These are phyloP conservation scores for Pristionchus arcanus DNA, from an alignment of 2,888 invertebrate species.

Conservation along the genomic window DNA sequence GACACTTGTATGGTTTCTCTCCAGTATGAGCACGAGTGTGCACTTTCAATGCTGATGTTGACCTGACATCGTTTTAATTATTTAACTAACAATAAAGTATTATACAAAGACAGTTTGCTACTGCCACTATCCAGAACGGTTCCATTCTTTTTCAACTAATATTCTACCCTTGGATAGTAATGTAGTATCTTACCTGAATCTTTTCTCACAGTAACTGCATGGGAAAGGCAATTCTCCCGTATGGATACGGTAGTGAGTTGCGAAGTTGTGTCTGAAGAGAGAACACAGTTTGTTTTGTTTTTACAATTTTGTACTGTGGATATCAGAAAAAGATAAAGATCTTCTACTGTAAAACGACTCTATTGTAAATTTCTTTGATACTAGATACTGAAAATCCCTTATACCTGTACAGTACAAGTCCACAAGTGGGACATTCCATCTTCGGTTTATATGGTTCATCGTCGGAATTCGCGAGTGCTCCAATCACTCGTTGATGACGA, in stretches of 20 bases:
- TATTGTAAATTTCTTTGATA: not conserved
- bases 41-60: constrained; percentile 75
- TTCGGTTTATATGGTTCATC: constrained; percentile 71
- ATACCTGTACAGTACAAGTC: constrained; percentile 62
- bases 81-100: too few relatives aligned
- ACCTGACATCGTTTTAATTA: constrained; percentile 59
- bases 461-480: constrained; percentile 63
- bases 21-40: constrained; percentile 76
- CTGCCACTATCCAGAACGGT: too few relatives aligned
- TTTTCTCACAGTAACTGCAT: constrained; percentile 73
- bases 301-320: too few relatives aligned
- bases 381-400: not conserved
- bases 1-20: constrained; percentile 76
- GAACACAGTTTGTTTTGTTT: not conserved
- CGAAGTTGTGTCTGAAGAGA: constrained; percentile 74
- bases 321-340: too few relatives aligned
- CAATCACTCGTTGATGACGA: constrained; percentile 60
- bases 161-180: not conserved
- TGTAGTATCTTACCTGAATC: constrained; percentile 68
- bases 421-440: constrained; percentile 78
- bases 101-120: too few relatives aligned
- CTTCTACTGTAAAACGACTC: too few relatives aligned
- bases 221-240: constrained; percentile 77
- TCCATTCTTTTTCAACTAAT: too few relatives aligned
- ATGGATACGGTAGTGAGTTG: constrained; percentile 77